Evolutionary conservation across 35 echinoderm and acorn worm species (phyloP).

Genomic region (Strongylocentrotus purpuratus): DNA sequence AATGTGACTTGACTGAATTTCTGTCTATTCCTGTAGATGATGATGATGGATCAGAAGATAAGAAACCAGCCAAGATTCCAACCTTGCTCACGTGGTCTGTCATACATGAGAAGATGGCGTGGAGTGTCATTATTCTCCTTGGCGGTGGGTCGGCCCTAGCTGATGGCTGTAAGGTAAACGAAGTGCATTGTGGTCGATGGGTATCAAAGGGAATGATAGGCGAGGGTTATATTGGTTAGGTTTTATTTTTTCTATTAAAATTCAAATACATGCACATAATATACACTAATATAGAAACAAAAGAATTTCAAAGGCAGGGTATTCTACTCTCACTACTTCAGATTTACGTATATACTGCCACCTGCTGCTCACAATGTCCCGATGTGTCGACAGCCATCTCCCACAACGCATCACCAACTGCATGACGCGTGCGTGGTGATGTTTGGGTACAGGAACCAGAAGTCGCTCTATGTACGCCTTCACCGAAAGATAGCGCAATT

Average conservation of each 20-base stretch:
- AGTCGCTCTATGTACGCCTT: too few species aligned
- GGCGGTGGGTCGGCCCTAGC: conserved; percentile 81
- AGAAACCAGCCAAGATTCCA: conserved; percentile 40
- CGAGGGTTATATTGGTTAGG: neutral
- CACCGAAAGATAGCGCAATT: too few species aligned
- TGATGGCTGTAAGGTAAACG: conserved; percentile 79
- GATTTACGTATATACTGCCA: too few species aligned
- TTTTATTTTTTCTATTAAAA: neutral
- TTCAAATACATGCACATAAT: neutral
- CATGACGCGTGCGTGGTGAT: neutral
- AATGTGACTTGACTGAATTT: too few species aligned
- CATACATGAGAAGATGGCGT: conserved; percentile 77
- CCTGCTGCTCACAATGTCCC: too few species aligned
- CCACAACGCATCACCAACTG: too few species aligned
- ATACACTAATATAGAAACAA: neutral
- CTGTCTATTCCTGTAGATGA: neutral
- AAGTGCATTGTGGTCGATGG: neutral
- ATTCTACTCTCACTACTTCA: neutral
- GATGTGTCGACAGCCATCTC: too few species aligned
- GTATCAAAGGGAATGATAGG: neutral
- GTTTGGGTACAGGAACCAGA: neutral
- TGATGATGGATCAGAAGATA: neutral
- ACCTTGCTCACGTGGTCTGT: conserved; percentile 66
- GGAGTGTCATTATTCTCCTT: conserved; percentile 82
- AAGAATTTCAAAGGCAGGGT: neutral